Conservation (phyloP, 2,113 vertebrate genomes). For the Macquaria ambigua region DNA sequence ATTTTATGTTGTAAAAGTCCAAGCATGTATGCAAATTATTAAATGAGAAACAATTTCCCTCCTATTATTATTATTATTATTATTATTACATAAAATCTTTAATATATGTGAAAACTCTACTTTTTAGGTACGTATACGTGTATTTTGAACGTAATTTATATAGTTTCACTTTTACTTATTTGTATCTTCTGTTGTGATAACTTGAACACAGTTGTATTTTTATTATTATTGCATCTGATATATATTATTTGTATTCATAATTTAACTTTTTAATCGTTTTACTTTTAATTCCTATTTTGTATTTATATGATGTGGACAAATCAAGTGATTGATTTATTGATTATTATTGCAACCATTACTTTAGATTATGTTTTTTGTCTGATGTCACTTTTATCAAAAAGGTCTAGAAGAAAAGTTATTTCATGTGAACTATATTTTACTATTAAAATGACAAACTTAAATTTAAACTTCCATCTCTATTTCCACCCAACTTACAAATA, state of each 20-base stretch:
- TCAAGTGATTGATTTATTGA: background rate
- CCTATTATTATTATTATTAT: background rate
- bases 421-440: background rate
- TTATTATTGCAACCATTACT: background rate
- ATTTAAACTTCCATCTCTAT: too few species aligned
- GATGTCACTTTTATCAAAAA: background rate
- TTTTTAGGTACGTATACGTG: background rate
- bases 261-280: too few species aligned
- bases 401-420: background rate
- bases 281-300: too few species aligned
- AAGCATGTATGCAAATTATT: background rate
- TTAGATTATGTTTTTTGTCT: background rate
- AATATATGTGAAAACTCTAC: background rate
- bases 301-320: background rate
- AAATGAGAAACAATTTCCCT: background rate
- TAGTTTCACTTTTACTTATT: too few species aligned
- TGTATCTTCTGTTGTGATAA: background rate
- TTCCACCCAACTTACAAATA: background rate
- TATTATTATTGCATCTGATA: background rate
- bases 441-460: too few species aligned
- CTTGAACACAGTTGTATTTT: background rate
- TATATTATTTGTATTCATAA: too few species aligned
- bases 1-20: background rate
- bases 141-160: too few species aligned
- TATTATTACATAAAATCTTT: background rate